Percentiles rank a stretch among this genome's conserved stretches.
Conservation (phyloP, 1,140 invertebrate species). For the Dendroctonus valens region DNA sequence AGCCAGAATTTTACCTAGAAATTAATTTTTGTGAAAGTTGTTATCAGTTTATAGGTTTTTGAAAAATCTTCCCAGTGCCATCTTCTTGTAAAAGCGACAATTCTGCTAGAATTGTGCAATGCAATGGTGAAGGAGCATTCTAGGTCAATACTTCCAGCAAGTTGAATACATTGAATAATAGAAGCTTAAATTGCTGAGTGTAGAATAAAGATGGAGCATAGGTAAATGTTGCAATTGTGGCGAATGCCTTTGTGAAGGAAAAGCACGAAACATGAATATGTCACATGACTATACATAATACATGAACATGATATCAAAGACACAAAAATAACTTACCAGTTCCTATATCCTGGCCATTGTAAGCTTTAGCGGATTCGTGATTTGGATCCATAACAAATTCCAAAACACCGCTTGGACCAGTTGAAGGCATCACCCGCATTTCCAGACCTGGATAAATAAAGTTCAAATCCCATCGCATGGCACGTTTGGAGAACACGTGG, state of each 20-base stretch:
- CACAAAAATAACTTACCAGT: constrained; percentile 48
- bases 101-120: background rate
- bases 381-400: constrained; percentile 70
- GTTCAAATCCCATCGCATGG: constrained; percentile 69
- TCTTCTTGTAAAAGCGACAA: background rate
- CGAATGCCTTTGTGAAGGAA: background rate
- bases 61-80: background rate
- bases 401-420: constrained; percentile 61
- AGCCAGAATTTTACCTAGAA: constrained; percentile 67
- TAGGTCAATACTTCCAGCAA: too few relatives aligned
- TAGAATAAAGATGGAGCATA: background rate
- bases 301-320: too few relatives aligned
- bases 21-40: background rate
- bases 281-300: too few relatives aligned
- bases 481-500: constrained; percentile 66
- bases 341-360: constrained; percentile 51
- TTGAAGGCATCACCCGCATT: constrained; percentile 66
- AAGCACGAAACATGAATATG: too few relatives aligned
- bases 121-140: background rate
- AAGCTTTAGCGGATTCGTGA: constrained; percentile 51
- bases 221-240: background rate
- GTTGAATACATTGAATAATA: too few relatives aligned
- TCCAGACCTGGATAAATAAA: constrained; percentile 67
- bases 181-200: too few relatives aligned
- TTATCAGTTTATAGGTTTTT: too few relatives aligned